phyloP scores from a whole-genome alignment of 2,888 invertebrate species.

The Gnatocerus cornutus region DNA sequence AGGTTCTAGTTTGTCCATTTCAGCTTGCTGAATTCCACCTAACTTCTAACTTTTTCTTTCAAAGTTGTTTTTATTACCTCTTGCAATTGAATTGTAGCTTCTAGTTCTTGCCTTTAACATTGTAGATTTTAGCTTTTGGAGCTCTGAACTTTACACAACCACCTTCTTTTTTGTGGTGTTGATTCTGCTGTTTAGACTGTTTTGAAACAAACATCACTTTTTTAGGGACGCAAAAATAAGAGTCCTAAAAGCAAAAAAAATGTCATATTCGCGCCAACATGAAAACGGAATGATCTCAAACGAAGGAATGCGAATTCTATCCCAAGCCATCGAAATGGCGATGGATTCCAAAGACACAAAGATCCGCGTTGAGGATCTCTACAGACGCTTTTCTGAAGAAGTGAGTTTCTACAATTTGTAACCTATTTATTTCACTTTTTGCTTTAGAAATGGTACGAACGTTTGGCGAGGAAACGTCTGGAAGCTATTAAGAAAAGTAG shows the following conservation, averaged over 20 bases:
- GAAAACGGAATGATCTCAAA: constrained; percentile 77
- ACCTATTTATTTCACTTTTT: constrained; percentile 67
- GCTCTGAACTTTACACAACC: no score
- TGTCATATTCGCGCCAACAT: constrained; percentile 78
- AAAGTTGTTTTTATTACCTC: no score
- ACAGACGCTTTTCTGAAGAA: constrained; percentile 21
- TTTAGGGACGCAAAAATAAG: constrained; percentile 76
- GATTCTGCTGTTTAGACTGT: no score
- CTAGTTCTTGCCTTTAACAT: no score
- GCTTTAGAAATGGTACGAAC: constrained; percentile 72
- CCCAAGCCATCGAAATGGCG: constrained; percentile 73
- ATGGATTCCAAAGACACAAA: constrained; percentile 71
- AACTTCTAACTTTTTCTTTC: no score
- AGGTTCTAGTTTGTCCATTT: no score
- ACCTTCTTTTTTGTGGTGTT: no score
- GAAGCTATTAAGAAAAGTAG: neutral
- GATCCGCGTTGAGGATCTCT: constrained; percentile 66
- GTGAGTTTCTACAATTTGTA: neutral
- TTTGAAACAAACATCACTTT: no score
- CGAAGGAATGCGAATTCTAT: constrained; percentile 74
- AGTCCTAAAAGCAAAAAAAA: constrained; percentile 76
- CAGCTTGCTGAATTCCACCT: no score
- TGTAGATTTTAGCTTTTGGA: no score
- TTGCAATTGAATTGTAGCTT: no score
- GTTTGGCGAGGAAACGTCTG: constrained; percentile 71